Evolutionary conservation across 2,113 vertebrate species (phyloP), one percentile per base, ranked within the genome.

Genomic region (Xenus cinereus): DNA sequence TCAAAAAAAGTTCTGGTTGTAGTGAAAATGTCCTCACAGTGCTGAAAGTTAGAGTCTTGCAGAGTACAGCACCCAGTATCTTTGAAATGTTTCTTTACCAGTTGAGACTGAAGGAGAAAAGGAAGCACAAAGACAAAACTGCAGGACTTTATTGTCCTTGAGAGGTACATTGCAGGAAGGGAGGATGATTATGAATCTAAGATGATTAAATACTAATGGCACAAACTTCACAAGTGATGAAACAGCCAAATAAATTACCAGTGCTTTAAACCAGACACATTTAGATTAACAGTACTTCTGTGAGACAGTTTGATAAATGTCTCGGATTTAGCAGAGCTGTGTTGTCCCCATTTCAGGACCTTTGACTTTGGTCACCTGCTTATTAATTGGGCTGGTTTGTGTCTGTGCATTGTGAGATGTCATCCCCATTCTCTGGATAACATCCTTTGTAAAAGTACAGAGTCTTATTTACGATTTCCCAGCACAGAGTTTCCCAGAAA

Each of bases 131-230:
- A 95, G 79, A 89, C 63, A 93, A 84, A 71, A 90, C 80, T 67
- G 26, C 28, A 74, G 66, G 46, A 74, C 13, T 69, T 93, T 74
- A 91, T 45, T 89, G 87, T 97, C 86, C 82, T 98, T 96, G 93
- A 88, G 60, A 83, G 43, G 26, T 95, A 82, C 69, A 64, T 51
- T 71, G 53, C 50, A 90, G 69, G 68, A 97, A 96, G 79, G 33
- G n/a, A 95, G 85, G 86, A 93, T 92, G 95, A 96, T 96, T 97
- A 90, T 96, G 69, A 77, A 93, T 97, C 96, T 93, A 73, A 95
- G 69, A 97, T 97, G 93, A 97, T 97, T 97, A 98, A 98, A 95
- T 92, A 97, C 89, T 95, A 97, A 97, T 72, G 84, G 72, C 84
- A 76, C 74, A 97, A 98, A 94, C 89, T 93, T 98, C 95, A 95